phyloP scores from a whole-genome alignment of 1,140 invertebrate species.

The Mesaphorura yosii region DNA sequence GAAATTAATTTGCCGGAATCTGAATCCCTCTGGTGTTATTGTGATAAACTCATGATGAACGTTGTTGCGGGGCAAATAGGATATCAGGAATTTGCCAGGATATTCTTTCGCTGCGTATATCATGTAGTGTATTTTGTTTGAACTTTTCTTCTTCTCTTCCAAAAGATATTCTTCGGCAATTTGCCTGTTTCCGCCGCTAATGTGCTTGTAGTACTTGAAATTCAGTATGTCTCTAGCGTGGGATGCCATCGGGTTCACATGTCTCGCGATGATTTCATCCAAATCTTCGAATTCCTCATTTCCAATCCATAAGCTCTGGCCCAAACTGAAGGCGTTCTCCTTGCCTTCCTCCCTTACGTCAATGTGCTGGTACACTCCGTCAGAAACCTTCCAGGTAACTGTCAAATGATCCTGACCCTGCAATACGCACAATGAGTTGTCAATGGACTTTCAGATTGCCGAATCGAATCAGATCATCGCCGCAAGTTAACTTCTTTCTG shows the following conservation, averaged over 20 bases:
- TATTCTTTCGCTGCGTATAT: conserved; percentile 74
- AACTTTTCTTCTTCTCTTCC: conserved; percentile 72
- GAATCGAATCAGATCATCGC: too few relatives aligned
- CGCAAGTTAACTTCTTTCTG: too few relatives aligned
- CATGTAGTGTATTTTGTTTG: conserved; percentile 81
- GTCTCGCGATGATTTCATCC: conserved; percentile 95
- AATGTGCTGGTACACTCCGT: conserved; percentile 89
- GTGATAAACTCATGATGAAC: conserved; percentile 84
- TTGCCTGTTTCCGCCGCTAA: conserved; percentile 59
- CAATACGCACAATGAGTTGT: conserved; percentile 10
- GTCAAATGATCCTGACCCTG: conserved; percentile 87
- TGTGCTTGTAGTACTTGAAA: conserved; percentile 79
- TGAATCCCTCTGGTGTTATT: conserved; percentile 81
- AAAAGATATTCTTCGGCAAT: conserved; percentile 75
- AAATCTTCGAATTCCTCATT: conserved; percentile 92
- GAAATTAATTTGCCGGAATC: conserved; percentile 79
- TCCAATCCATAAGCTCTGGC: conserved; percentile 72
- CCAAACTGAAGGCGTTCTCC: conserved; percentile 90
- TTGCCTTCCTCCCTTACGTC: conserved; percentile 93
- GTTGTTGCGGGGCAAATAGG: conserved; percentile 75
- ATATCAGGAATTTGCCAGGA: conserved; percentile 89
- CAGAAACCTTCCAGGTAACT: conserved; percentile 95
- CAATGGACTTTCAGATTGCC: not conserved
- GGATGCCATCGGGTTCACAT: conserved; percentile 90
- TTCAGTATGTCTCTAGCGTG: conserved; percentile 78